Evolutionary conservation across 2,797 vertebrate species (phyloP), one percentile per base, ranked within the genome.

Genomic region (Peromyscus attwateri): DNA sequence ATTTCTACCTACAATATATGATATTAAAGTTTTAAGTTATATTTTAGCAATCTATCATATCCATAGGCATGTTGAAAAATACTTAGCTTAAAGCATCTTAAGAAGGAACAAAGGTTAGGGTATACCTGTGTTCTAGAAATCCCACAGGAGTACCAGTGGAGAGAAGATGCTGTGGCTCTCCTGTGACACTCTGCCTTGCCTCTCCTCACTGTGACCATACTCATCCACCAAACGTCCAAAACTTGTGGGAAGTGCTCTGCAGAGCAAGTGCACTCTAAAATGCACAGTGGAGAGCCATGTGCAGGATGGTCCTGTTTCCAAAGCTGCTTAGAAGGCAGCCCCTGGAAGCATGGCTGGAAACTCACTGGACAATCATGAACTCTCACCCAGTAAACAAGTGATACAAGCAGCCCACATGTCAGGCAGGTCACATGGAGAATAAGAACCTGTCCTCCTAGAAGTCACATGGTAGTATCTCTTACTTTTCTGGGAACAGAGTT

Each of bases 261-360:
- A n/a, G 57, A 88, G n/a, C 68, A 75, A 55, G 25, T 21, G 9
- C 49, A 60, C 25, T 43, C 70, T 73, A 13, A 57, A 40, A 31
- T 27, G 46, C 60, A 11, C 25, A 1, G 4, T 0, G 16, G 34
- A 3, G 6, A 52, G 9, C 25, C 49, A 60, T 37, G 14, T 9
- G 0, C 0, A 23, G 37, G 49, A 17, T 60, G 2, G 16, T 60
- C 60, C 8, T 4, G n/a, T 21, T 23, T 37, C 66, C 11, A 34
- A n/a, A 75, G 8, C 1, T 0, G 9, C 10, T 25, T 6, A 14
- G 13, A 0, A 3, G 46, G 64, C n/a, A 34, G 46, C 2, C 55
- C 34, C 25, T 55, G 14, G 2, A 29, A 37, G 40, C 82, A 66
- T 0, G 1, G 5, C 46, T 0, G 0, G 9, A 31, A 11, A 2